phyloP scores from a whole-genome alignment of 2,113 vertebrate species.

The Panthera uncia region DNA sequence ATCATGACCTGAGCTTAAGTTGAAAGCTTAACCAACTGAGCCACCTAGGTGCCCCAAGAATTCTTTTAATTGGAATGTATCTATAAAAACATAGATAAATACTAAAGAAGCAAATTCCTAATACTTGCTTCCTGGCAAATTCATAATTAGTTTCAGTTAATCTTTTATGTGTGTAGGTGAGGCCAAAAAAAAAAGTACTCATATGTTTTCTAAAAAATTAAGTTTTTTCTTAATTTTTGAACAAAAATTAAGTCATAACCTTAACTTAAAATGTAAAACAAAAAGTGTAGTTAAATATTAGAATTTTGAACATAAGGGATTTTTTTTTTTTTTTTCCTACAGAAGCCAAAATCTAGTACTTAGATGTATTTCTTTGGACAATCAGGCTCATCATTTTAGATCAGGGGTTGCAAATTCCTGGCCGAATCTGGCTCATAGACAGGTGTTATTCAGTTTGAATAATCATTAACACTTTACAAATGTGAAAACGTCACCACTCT shows the following conservation, averaged over 20 bases:
- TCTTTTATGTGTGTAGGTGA: background rate
- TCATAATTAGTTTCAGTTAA: background rate
- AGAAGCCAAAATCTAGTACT: background rate
- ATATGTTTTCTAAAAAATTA: conserved; percentile 1
- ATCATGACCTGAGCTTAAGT: too few relatives aligned
- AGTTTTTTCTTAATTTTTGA: background rate
- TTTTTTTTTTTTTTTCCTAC: background rate
- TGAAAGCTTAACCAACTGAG: too few relatives aligned
- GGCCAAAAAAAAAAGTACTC: background rate
- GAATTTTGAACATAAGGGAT: background rate
- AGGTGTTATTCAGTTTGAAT: background rate
- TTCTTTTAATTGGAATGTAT: background rate
- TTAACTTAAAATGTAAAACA: background rate
- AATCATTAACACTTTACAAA: background rate
- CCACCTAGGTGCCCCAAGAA: background rate
- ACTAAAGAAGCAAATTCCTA: background rate
- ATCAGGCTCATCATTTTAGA: background rate
- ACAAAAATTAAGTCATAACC: background rate
- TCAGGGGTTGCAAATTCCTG: background rate
- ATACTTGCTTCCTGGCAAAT: background rate
- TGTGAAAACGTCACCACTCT: background rate
- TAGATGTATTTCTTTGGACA: background rate
- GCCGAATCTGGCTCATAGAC: background rate
- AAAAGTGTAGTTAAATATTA: background rate
- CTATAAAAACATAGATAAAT: background rate